phyloP scores from a whole-genome alignment of 2,888 invertebrate genomes.

The Acronicta alni region DNA sequence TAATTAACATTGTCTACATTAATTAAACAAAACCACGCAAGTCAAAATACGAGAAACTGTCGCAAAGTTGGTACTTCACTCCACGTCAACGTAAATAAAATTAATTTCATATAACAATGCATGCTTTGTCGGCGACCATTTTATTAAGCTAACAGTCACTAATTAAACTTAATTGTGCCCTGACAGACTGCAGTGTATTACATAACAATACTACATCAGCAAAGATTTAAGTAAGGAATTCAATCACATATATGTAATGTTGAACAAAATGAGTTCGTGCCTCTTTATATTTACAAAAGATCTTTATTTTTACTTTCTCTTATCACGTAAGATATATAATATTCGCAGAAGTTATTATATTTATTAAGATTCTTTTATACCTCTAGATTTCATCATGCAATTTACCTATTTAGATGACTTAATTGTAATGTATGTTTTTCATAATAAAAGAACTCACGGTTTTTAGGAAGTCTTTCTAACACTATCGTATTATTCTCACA shows the following conservation, averaged over 20 bases:
- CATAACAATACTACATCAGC: not conserved
- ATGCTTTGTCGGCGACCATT: conserved; percentile 10
- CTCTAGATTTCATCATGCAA: not conserved
- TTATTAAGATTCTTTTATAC: no score
- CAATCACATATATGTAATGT: not conserved
- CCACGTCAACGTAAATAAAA: conserved; percentile 9
- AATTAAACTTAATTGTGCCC: conserved; percentile 24
- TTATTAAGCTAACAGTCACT: conserved; percentile 21
- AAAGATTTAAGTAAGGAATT: not conserved
- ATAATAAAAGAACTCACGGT: no score
- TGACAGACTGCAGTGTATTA: conserved; percentile 1
- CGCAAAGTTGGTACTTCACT: conserved; percentile 1
- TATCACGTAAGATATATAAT: not conserved
- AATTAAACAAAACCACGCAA: not conserved
- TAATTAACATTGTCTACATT: not conserved
- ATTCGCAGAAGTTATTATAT: no score
- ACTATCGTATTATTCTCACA: conserved; percentile 7
- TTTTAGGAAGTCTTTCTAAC: not conserved
- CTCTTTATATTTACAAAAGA: no score
- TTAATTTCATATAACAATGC: conserved; percentile 29
- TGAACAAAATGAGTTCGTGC: no score
- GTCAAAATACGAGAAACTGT: not conserved
- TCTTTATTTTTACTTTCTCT: no score
- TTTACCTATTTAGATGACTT: not conserved
- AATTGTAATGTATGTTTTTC: not conserved